A percentile compares a stretch with the other conserved stretches of the same genome.
These are phyloP conservation scores for Paramacrobiotus metropolitanus DNA, from an alignment of 1,140 invertebrate genomes.

Conservation along the genomic window DNA sequence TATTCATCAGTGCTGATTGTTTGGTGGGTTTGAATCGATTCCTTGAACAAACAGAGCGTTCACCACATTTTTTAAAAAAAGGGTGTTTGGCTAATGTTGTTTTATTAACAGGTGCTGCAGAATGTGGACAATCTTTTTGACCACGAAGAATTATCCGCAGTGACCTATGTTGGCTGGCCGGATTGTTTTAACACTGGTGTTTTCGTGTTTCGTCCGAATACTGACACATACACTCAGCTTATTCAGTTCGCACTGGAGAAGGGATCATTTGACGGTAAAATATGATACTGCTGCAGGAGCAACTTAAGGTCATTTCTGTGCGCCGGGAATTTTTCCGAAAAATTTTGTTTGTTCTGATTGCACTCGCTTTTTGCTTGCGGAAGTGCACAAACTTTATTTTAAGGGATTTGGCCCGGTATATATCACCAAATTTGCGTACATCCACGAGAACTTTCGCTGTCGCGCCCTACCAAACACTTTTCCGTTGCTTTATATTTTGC, in stretches of 20 bases:
- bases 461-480: too few species aligned
- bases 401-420: too few species aligned
- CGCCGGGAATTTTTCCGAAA: background rate
- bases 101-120: slow-evolving; percentile 44
- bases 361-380: too few species aligned
- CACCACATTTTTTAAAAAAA: background rate
- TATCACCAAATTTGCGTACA: too few species aligned
- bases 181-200: slow-evolving; percentile 57
- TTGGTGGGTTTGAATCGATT: slow-evolving; percentile 48
- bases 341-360: slow-evolving; percentile 15
- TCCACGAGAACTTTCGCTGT: too few species aligned
- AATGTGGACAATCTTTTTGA: slow-evolving; percentile 84
- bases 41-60: too few species aligned
- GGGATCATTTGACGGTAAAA: slow-evolving; percentile 69
- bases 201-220: slow-evolving; percentile 67
- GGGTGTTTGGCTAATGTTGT: slow-evolving; percentile 7
- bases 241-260: slow-evolving; percentile 44
- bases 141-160: slow-evolving; percentile 71
- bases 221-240: slow-evolving; percentile 52
- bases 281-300: slow-evolving; percentile 14
- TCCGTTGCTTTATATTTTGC: too few species aligned
- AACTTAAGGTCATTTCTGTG: slow-evolving; percentile 12
- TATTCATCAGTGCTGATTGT: slow-evolving; percentile 83
- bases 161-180: slow-evolving; percentile 56
- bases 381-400: too few species aligned